phyloP scores from a whole-genome alignment of 2,888 invertebrate genomes.

The Colostygia pectinataria region DNA sequence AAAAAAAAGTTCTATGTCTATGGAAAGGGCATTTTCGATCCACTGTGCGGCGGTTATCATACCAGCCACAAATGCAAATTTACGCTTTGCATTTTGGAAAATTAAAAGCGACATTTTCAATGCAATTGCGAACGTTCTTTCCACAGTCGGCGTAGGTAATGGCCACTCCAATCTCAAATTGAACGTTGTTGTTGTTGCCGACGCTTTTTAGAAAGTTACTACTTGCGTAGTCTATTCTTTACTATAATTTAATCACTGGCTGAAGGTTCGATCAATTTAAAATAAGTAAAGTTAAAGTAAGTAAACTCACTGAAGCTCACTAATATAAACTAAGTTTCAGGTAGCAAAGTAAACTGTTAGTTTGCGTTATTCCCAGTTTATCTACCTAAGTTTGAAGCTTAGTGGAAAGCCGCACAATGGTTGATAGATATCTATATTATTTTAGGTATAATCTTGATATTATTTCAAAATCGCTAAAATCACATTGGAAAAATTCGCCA shows the following conservation, averaged over 20 bases:
- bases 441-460: too few relatives aligned
- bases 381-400: slow-evolving; percentile 13
- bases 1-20: too few relatives aligned
- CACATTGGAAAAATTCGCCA: not conserved
- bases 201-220: slow-evolving; percentile 69
- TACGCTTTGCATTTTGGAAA: slow-evolving; percentile 78
- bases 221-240: slow-evolving; percentile 50
- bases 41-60: slow-evolving; percentile 73
- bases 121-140: slow-evolving; percentile 75
- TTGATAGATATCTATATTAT: too few relatives aligned
- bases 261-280: not conserved
- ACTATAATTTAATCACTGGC: slow-evolving; percentile 47
- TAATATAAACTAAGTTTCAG: slow-evolving; percentile 14
- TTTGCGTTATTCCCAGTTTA: slow-evolving; percentile 8
- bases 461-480: not conserved
- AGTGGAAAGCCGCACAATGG: too few relatives aligned
- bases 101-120: slow-evolving; percentile 79
- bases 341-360: slow-evolving; percentile 20
- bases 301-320: slow-evolving; percentile 1
- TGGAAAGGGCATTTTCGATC: too few relatives aligned
- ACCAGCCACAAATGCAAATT: slow-evolving; percentile 73
- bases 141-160: slow-evolving; percentile 72
- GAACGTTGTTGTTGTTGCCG: slow-evolving; percentile 63
- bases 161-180: slow-evolving; percentile 78
- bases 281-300: slow-evolving; percentile 2